phyloP scores from a whole-genome alignment of 2,888 invertebrate genomes.

The Pseudolycoriella hygida region DNA sequence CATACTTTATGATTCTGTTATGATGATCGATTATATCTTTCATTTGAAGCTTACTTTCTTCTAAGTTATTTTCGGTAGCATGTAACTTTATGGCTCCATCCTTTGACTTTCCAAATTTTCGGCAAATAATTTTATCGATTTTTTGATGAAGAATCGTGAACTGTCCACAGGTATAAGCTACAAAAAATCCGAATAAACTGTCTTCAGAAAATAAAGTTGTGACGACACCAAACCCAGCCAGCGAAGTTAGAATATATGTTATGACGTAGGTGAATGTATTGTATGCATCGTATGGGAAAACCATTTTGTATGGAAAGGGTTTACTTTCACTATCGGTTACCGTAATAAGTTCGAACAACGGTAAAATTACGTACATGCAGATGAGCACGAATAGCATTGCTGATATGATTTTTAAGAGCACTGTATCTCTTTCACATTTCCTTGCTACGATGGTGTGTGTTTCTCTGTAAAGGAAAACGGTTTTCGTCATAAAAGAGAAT shows the following conservation, averaged over 20 bases:
- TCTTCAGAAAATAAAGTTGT: conserved; percentile 27
- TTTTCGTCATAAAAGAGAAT: no score
- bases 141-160: conserved; percentile 21
- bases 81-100: no score
- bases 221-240: conserved; percentile 25
- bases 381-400: conserved; percentile 21
- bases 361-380: conserved; percentile 23
- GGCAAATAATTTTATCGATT: conserved; percentile 16
- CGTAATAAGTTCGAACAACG: conserved; percentile 19
- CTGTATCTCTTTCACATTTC: conserved; percentile 19
- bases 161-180: conserved; percentile 25
- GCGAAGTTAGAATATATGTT: conserved; percentile 24
- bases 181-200: conserved; percentile 25
- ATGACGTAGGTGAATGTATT: conserved; percentile 17
- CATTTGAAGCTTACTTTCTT: conserved; percentile 13
- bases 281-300: conserved; percentile 23
- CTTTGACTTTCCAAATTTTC: conserved; percentile 9
- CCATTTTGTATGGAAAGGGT: conserved; percentile 29
- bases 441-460: conserved; percentile 15
- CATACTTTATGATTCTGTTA: conserved; percentile 19
- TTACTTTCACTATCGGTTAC: conserved; percentile 13
- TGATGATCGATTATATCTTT: conserved; percentile 19
- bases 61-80: no score
- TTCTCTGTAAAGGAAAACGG: conserved; percentile 11
- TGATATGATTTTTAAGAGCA: conserved; percentile 21